Evolutionary conservation across 1,140 invertebrate genomes (phyloP), one percentile per base, ranked within the genome.

Genomic region (Aphaenogaster ashmeadi): DNA sequence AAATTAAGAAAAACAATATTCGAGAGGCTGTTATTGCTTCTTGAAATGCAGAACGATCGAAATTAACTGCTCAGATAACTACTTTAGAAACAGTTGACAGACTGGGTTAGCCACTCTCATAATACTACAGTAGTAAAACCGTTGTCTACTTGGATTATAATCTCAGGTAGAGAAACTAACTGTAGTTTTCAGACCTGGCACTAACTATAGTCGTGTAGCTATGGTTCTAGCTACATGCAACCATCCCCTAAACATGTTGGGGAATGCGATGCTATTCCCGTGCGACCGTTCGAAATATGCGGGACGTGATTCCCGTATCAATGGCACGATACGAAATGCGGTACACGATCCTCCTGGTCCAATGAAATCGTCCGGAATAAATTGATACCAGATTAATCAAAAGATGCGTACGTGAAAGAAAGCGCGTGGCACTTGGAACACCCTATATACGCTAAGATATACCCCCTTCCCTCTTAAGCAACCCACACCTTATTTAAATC

Each of bases 151-250:
- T 44, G 54, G 52, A 44, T 75, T 75, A 44, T 77, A 77, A 77
- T 77, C 54, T 54, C 13, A 77, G 54, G 52, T 60, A 77, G 74
- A 77, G 74, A 60, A 77, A 27, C 74, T 77, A 77, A 77, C 74
- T 77, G 54, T 77, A 77, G 74, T 77, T 77, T 60, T 77, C 74
- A 60, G 7, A 58, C 54, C 38, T 15, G 54, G 8, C 54, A 41
- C 54, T 4, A 18, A 33, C 38, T 77, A 44, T 77, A 77, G 21
- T 8, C 74, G 47, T 27, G 6, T 13, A 18, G 13, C 74, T 77
- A 60, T 44, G 54, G 54, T 15, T 41, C 54, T 44, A 60, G 54
- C 38, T 60, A 60, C 54, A 44, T 27, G 1, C 54, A 27, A 60
- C 38, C 74, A 77, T 58, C 74, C 54, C 74, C 38, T 58, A 77